phyloP scores from a whole-genome alignment of 2,888 invertebrate genomes.

The Masnerella sp. region DNA sequence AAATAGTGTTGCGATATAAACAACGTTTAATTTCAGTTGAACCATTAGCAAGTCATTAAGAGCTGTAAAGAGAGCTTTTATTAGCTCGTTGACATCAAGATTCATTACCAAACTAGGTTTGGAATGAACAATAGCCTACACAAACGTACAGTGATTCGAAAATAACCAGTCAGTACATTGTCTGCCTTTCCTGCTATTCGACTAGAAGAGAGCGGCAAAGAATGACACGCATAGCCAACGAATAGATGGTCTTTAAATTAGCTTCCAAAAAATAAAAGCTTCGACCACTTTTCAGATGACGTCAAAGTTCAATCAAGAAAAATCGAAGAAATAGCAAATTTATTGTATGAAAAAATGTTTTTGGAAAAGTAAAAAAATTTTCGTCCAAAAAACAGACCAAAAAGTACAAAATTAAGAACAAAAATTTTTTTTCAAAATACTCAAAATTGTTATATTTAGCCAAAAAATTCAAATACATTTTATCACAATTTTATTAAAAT shows the following conservation, averaged over 20 bases:
- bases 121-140: slow-evolving; percentile 70
- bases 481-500: too few species aligned
- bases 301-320: too few species aligned
- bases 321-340: too few species aligned
- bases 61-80: slow-evolving; percentile 66
- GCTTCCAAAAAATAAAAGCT: too few species aligned
- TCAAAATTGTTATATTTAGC: too few species aligned
- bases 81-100: slow-evolving; percentile 69
- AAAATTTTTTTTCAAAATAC: too few species aligned
- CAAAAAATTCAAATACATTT: too few species aligned
- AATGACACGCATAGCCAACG: slow-evolving; percentile 43
- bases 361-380: too few species aligned
- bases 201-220: slow-evolving; percentile 9
- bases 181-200: slow-evolving; percentile 61
- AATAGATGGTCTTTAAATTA: slow-evolving; percentile 59
- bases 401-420: too few species aligned
- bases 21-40: slow-evolving; percentile 7
- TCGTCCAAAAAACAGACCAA: too few species aligned
- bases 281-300: too few species aligned
- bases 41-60: slow-evolving; percentile 63
- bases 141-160: slow-evolving; percentile 62
- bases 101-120: slow-evolving; percentile 72
- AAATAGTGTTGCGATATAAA: slow-evolving; percentile 17
- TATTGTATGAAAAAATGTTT: too few species aligned
- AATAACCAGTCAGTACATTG: slow-evolving; percentile 63